Conservation (phyloP, 2,797 vertebrate genomes). For the Microctenopoma steveboyesi region DNA sequence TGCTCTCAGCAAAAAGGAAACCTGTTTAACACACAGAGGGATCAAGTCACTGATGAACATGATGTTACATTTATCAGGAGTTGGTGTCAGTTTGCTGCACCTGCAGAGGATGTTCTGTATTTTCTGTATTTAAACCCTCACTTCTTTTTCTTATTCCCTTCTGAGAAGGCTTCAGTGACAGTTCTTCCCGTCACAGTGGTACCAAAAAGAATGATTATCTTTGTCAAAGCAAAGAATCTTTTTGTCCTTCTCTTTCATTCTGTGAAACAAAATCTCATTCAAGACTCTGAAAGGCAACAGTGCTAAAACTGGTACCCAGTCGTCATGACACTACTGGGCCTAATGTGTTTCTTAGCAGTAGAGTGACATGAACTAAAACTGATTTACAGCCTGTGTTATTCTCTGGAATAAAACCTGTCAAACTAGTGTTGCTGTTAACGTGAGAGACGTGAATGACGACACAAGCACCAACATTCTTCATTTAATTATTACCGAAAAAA, state of each 20-base stretch:
- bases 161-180: constrained; percentile 11
- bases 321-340: constrained; percentile 17
- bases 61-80: background rate
- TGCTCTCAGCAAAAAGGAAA: background rate
- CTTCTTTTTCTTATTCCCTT: constrained; percentile 8
- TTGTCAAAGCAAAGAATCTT: constrained; percentile 15
- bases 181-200: constrained; percentile 9
- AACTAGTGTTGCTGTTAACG: constrained; percentile 33
- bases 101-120: too few relatives aligned
- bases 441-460: constrained; percentile 12
- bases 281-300: constrained; percentile 22
- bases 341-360: constrained; percentile 21
- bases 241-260: constrained; percentile 12
- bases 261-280: constrained; percentile 34
- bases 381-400: constrained; percentile 14
- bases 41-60: background rate
- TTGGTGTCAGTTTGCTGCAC: too few relatives aligned
- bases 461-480: constrained; percentile 7
- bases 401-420: constrained; percentile 31
- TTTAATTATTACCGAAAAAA: constrained; percentile 1
- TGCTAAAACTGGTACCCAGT: constrained; percentile 14
- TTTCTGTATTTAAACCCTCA: background rate
- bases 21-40: background rate
- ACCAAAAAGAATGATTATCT: constrained; percentile 34
- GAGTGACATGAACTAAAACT: constrained; percentile 36